Evolutionary conservation across 2,113 vertebrate species (phyloP).

Genomic region (Columba livia): DNA sequence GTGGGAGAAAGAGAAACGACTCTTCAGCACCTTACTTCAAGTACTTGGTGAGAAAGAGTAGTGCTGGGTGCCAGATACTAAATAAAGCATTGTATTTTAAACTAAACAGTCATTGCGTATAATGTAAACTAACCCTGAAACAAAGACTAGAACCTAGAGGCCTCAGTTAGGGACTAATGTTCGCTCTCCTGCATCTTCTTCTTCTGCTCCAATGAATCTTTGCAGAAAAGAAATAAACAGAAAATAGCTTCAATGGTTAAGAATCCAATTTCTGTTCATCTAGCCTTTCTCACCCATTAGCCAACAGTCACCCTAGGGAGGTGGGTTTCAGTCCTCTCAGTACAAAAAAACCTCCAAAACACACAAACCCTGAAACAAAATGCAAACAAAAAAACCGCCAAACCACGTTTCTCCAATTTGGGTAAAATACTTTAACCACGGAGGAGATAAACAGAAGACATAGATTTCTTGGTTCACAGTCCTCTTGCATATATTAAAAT

Average conservation of each 20-base stretch:
- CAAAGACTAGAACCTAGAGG: background rate
- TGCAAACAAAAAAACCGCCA: background rate
- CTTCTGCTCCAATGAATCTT: constrained; percentile 6
- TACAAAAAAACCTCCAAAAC: background rate
- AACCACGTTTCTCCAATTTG: background rate
- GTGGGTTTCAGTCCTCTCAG: background rate
- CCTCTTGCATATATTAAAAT: background rate
- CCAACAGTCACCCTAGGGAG: background rate
- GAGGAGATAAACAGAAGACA: background rate
- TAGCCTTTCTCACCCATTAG: background rate
- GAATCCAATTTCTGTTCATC: background rate
- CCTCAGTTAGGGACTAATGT: background rate
- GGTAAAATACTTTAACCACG: background rate
- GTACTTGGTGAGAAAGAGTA: background rate
- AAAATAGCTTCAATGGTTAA: background rate
- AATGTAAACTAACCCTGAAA: constrained; percentile 35
- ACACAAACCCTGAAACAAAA: background rate
- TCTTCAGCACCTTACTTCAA: background rate
- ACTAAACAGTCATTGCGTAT: background rate
- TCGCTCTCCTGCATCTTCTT: background rate
- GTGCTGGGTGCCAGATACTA: background rate
- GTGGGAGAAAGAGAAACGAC: background rate
- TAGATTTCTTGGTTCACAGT: background rate
- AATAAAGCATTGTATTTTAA: background rate
- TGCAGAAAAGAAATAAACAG: background rate